Base-by-base conservation (phyloP, 2,797 vertebrate genomes). In the Champsocephalus esox region DNA sequence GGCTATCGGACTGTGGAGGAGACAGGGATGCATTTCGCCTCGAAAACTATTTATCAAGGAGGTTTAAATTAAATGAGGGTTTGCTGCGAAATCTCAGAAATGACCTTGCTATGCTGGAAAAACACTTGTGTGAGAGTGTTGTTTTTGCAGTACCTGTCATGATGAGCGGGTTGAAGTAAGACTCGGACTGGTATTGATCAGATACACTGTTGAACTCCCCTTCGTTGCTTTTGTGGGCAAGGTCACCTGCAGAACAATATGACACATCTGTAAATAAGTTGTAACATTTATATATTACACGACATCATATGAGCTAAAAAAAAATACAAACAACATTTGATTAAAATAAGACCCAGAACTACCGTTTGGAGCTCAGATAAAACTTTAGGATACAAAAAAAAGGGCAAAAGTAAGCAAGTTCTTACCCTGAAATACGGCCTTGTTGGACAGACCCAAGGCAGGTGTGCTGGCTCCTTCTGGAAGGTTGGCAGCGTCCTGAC, bases 381-480 rank as follows among this genome's bases (percentile, higher is more conserved):
- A 73, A 54, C 41, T 12, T 38, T 38, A 2, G 34, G 34, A 38
- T 38, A 38, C 8, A 38, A 38, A 38, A 38, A 9, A 38, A 38
- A 4, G 28, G 28, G 44, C 19, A 28, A 52, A 67, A 56, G 56
- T 61, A 62, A 79, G 61, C 41, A 67, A 58, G 58, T 13, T 50
- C 59, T 89, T 94, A 99, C 98, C 97, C 90, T 96, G 96, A 96
- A 98, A 99, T 68, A 99, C 90, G 77, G 98, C 98, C 93, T 99
- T 99, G 94, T 99, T 99, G 85, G 98, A 99, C 79, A 99, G 95
- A 50, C 98, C 98, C 80, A 99, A 92, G 49, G 98, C 97, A 82
- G 98, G 98, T 43, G 97, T 97, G 83, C 97, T 96, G 88, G 98
- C 98, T 89, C 97, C 97, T 93, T 99, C 97, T 57, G 98, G 97